Base-by-base conservation (phyloP, 2,113 vertebrate species). In the Lipophrys pholis region DNA sequence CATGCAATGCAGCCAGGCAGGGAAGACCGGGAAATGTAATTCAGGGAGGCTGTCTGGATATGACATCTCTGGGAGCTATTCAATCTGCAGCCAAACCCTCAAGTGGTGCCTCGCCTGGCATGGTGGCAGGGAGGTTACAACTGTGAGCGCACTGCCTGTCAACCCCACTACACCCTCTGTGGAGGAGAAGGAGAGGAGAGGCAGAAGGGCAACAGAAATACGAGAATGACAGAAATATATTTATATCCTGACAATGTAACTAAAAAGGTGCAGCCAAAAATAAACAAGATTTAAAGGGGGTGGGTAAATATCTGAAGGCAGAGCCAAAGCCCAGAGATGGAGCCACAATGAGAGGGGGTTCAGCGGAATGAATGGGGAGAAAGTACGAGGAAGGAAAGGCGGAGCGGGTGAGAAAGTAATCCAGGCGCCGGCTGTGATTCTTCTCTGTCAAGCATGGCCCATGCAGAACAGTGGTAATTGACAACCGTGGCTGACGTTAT, bases 41-140 rank as follows among this genome's bases (percentile, higher is more conserved):
- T 91, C 90, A 80, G 75, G 80, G 80, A 87, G 72, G 77, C 82
- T 90, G 91, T 90, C 89, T 88, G 87, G 82, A 89, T 89, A 89
- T 91, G 90, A 90, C 90, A 90, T 90, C 87, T 90, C 78, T 64
- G 90, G 90, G 85, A 91, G 90, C 82, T 87, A 84, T 91, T 92
- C 89, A 91, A 90, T 91, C 87, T 90, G 82, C 79, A 89, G 87
- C 88, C 85, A 81, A 87, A 88, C 72, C 89, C 89, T 91, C 87
- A 74, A 88, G 89, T 89, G 88, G 89, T 85, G 74, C 85, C 82
- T 80, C 64, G 85, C 78, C 85, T 86, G 88, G 88, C 85, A 80
- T 73, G 84, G 88, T 87, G 91, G 89, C 88, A 91, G 81, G 58
- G 56, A 91, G 91, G 89, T 90, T 90, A 91, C 80, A 74, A 88